Base-by-base conservation (phyloP, 92 coral and sea anemone genomes). In the Heteractis magnifica region DNA sequence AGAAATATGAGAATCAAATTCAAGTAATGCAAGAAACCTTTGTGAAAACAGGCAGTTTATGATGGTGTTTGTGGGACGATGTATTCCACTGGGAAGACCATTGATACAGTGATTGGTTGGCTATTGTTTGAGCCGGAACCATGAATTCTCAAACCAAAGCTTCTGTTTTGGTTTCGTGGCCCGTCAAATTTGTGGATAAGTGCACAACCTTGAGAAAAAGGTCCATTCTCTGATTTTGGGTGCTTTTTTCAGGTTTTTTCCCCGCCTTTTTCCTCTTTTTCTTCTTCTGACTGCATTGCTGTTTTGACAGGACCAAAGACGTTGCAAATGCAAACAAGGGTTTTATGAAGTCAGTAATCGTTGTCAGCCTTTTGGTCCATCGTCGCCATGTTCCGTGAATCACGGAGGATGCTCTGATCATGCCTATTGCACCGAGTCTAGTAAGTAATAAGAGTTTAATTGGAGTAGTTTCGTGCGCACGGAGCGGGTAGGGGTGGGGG, bases 391-490 rank as follows among this genome's bases (percentile, higher is more conserved):
- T 81, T 80, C 92, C 2, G 83, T 41, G 71, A 88, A 91, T 64
- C 92, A 93, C 55, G 97, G 97, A 26, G 93, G 93, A 56, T 95
- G 98, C 71, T 87, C 94, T 41, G 51, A 48, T 15, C 80, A 86
- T 72, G 97, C 97, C 10, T 48, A 52, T 72, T 95, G 98, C 76
- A 23, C 56, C n/a, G 90, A 83, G 41, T 74, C 70, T 58, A 96
- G 98, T 95, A 83, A 76, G 78, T 76, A 75, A 52, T 41, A 20
- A 10, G 53, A 34, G 56, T 62, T 65, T 50, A 4, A 13, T 44
- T 8, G 16, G 8, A 12, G n/a, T 59, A 59, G 14, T 59, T 26
- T 1, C 26, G 26, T 26, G 26, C 26, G 26, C 1, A 26, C 1
- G 26, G 26, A 1, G 26, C 26, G 26, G 26, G 26, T 26, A n/a